Conservation (phyloP, 2,797 vertebrate species). For the Acrossocheilus fasciatus region DNA sequence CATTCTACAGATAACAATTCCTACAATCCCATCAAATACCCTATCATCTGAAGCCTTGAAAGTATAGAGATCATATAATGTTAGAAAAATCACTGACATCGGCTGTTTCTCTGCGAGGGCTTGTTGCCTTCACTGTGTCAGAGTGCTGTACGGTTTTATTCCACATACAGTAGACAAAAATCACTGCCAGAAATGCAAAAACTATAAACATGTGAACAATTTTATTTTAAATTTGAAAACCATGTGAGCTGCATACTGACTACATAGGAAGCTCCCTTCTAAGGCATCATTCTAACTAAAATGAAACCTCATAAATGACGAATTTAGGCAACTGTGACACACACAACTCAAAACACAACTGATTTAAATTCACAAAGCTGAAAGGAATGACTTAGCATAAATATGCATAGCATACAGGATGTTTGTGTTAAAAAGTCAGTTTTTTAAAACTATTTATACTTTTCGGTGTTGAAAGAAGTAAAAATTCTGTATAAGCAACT, state of each 20-base stretch:
- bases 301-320: background rate
- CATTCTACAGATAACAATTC: conserved; percentile 15
- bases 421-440: background rate
- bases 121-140: background rate
- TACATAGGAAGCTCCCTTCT: background rate
- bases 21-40: conserved; percentile 31
- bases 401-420: background rate
- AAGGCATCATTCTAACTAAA: background rate
- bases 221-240: background rate
- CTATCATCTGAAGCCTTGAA: conserved; percentile 25
- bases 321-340: background rate
- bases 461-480: background rate
- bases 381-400: background rate
- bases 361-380: conserved; percentile 3
- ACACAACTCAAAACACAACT: background rate
- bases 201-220: background rate
- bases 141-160: conserved; percentile 13
- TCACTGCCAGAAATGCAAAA: background rate
- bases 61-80: conserved; percentile 15
- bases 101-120: conserved; percentile 4
- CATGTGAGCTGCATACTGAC: background rate
- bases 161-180: conserved; percentile 1
- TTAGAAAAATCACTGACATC: conserved; percentile 26
- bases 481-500: background rate
- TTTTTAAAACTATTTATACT: background rate